Conservation (phyloP, 2,113 vertebrate species). For the Forbesichthys papilliferus region DNA sequence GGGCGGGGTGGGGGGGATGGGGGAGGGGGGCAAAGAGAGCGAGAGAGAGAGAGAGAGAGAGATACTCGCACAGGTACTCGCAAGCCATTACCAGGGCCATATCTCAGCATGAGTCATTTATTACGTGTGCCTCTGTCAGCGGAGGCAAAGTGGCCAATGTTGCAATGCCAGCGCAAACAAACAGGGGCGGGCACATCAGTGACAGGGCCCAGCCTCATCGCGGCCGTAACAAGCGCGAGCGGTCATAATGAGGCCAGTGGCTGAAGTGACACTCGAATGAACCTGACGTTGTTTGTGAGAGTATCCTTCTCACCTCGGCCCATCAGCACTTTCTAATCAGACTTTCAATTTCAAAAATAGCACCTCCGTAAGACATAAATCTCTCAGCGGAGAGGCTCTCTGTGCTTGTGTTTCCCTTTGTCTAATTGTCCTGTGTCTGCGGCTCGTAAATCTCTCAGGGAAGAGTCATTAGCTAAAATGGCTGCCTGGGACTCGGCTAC, state of each 20-base stretch:
- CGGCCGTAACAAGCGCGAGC: slow-evolving; percentile 11
- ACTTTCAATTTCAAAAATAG: slow-evolving; percentile 70
- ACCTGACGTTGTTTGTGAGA: slow-evolving; percentile 44
- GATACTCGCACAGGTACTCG: slow-evolving; percentile 12
- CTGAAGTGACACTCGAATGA: slow-evolving; percentile 45
- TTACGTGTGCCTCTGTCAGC: slow-evolving; percentile 37
- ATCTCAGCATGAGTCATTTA: slow-evolving; percentile 44
- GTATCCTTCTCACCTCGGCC: slow-evolving; percentile 38
- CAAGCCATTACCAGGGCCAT: slow-evolving; percentile 17
- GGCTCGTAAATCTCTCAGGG: slow-evolving; percentile 66
- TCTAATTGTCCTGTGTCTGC: slow-evolving; percentile 71
- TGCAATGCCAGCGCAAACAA: slow-evolving; percentile 19
- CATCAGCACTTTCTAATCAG: slow-evolving; percentile 66
- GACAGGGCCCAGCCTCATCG: slow-evolving; percentile 11
- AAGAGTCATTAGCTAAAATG: slow-evolving; percentile 68
- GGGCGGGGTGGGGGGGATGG: background rate
- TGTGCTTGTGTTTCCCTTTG: slow-evolving; percentile 63
- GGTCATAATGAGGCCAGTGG: slow-evolving; percentile 47
- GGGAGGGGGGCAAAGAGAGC: background rate
- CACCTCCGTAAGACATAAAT: slow-evolving; percentile 62
- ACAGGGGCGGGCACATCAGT: slow-evolving; percentile 32
- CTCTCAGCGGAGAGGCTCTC: slow-evolving; percentile 44
- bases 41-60: slow-evolving; percentile 3
- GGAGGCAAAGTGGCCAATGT: slow-evolving; percentile 17
- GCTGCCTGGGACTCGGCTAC: slow-evolving; percentile 48